Conservation (phyloP, 2,888 invertebrate species). For the Sminthurides aquaticus region DNA sequence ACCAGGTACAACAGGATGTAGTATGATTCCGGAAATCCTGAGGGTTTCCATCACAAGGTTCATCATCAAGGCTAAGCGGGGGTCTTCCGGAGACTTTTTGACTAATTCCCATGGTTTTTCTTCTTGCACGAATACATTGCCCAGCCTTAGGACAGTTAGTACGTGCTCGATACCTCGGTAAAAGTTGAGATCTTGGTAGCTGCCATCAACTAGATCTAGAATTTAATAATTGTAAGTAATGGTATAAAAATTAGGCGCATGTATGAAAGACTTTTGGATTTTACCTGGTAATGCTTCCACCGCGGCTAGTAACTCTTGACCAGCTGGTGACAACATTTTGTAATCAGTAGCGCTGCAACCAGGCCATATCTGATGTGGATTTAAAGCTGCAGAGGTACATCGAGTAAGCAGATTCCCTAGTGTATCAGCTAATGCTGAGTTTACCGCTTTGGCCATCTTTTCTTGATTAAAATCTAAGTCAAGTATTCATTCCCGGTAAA, state of each 20-base stretch:
- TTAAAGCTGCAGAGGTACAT: conserved; percentile 66
- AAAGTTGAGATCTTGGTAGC: conserved; percentile 70
- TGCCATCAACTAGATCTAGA: conserved; percentile 58
- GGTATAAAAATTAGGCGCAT: too few relatives aligned
- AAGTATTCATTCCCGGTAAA: too few relatives aligned
- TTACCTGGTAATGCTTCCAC: conserved; percentile 56
- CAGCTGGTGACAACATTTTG: conserved; percentile 15
- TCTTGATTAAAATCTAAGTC: conserved; percentile 69
- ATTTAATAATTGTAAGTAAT: too few relatives aligned
- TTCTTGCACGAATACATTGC: conserved; percentile 79
- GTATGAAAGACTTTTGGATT: too few relatives aligned
- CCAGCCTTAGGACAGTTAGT: conserved; percentile 63
- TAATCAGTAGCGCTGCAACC: conserved; percentile 46
- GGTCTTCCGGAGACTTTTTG: conserved; percentile 51
- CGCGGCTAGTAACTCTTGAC: conserved; percentile 51
- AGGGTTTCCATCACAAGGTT: conserved; percentile 77
- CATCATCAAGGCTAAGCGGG: conserved; percentile 63
- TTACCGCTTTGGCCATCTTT: conserved; percentile 66
- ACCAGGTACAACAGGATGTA: conserved; percentile 79
- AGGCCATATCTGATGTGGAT: conserved; percentile 70
- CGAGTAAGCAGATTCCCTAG: conserved; percentile 83
- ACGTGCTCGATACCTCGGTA: conserved; percentile 73
- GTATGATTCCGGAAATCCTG: conserved; percentile 67
- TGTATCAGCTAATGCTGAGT: conserved; percentile 84
- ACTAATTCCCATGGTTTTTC: conserved; percentile 81